Conservation (phyloP, 2,113 vertebrate genomes). For the Tetrax tetrax region DNA sequence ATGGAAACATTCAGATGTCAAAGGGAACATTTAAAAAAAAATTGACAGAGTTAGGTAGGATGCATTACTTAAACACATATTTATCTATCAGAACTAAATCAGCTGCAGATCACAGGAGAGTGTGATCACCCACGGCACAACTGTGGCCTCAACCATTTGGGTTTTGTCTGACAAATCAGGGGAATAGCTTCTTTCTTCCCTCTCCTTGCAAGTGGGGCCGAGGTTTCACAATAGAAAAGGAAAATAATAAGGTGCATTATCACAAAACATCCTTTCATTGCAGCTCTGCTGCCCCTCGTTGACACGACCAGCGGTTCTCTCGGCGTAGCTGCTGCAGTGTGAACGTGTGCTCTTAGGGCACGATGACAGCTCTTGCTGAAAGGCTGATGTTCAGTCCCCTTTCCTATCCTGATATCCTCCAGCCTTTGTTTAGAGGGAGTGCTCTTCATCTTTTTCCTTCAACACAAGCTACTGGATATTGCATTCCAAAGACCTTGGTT, state of each 20-base stretch:
- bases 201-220: too few relatives aligned
- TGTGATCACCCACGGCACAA: background rate
- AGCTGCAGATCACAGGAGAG: background rate
- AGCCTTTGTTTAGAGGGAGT: rapidly evolving
- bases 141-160: background rate
- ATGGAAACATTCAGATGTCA: background rate
- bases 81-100: background rate
- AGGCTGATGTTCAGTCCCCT: background rate
- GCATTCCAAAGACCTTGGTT: background rate
- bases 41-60: background rate
- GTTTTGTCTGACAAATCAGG: background rate
- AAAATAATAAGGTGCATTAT: background rate
- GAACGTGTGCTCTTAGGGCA: background rate
- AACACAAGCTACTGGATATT: background rate
- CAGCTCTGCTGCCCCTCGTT: background rate
- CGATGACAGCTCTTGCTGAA: background rate
- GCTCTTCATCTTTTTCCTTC: background rate
- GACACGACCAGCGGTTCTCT: rapidly evolving
- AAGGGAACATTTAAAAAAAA: background rate
- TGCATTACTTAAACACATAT: slow-evolving; percentile 2
- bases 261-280: background rate
- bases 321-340: background rate
- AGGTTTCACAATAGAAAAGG: background rate
- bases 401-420: background rate
- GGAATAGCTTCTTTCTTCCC: background rate